Conservation (phyloP, 2,113 vertebrate genomes). For the Chloroceryle aenea region DNA sequence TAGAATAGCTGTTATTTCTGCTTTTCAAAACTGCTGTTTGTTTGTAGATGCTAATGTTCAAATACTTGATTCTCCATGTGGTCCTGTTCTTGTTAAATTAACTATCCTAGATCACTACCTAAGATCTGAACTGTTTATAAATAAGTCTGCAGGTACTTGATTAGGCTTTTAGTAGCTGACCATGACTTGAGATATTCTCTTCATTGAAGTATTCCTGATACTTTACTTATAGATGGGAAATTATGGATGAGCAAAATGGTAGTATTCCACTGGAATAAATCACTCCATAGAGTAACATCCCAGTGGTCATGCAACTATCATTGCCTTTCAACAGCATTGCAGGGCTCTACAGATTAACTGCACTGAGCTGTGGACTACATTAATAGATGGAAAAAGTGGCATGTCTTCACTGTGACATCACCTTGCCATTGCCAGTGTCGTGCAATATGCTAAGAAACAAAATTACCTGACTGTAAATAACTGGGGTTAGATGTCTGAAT, state of each 20-base stretch:
- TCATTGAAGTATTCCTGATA: background rate
- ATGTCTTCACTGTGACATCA: accelerated
- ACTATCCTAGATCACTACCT: background rate
- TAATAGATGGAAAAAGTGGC: background rate
- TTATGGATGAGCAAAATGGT: background rate
- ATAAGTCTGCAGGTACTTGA: background rate
- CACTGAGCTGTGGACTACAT: background rate
- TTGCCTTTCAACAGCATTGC: background rate
- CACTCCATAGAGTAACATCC: background rate
- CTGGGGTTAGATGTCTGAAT: background rate
- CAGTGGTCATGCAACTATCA: background rate
- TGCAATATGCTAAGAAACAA: background rate
- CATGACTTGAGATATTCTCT: background rate
- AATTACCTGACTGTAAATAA: background rate
- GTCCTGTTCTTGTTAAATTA: background rate
- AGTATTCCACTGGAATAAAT: background rate
- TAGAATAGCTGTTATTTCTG: background rate
- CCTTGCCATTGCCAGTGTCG: background rate
- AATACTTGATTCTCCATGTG: background rate
- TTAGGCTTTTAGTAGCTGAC: background rate
- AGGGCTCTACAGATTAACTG: background rate
- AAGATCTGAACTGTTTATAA: background rate
- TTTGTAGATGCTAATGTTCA: background rate
- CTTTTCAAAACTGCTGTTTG: background rate
- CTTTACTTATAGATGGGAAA: background rate